A percentile compares a stretch with the other conserved stretches of the same genome.
Conservation (phyloP, 2,113 vertebrate genomes). For the Diadophis punctatus region DNA sequence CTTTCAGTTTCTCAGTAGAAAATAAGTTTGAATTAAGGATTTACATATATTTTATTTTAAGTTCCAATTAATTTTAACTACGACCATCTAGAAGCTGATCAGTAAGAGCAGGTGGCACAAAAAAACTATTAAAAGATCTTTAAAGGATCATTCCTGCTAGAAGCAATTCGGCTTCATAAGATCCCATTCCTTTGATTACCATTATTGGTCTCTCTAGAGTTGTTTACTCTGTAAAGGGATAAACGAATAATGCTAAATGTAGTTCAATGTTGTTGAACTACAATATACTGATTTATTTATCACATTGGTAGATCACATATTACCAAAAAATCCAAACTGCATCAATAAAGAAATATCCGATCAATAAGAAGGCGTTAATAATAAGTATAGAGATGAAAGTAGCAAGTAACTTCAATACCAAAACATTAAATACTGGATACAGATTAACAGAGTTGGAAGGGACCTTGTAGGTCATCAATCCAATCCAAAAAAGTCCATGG, state of each 20-base stretch:
- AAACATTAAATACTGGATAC: neutral
- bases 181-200: neutral
- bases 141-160: neutral
- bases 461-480: too few species aligned
- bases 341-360: neutral
- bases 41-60: constrained; percentile 2
- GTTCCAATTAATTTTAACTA: neutral
- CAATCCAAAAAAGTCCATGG: neutral
- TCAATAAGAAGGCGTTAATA: neutral
- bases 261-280: neutral
- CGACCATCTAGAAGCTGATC: neutral
- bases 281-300: neutral
- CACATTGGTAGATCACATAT: neutral
- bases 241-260: neutral
- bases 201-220: neutral
- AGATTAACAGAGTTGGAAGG: too few species aligned
- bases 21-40: constrained; percentile 22
- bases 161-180: neutral
- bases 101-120: constrained; percentile 23
- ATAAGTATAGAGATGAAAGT: neutral
- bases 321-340: neutral
- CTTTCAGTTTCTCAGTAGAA: constrained; percentile 16
- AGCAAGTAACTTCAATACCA: neutral
- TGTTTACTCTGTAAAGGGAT: neutral
- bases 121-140: neutral